A percentile compares a stretch with the other conserved stretches of the same genome.
phyloP scores from a whole-genome alignment of 2,113 vertebrate species.

The Indri indri region DNA sequence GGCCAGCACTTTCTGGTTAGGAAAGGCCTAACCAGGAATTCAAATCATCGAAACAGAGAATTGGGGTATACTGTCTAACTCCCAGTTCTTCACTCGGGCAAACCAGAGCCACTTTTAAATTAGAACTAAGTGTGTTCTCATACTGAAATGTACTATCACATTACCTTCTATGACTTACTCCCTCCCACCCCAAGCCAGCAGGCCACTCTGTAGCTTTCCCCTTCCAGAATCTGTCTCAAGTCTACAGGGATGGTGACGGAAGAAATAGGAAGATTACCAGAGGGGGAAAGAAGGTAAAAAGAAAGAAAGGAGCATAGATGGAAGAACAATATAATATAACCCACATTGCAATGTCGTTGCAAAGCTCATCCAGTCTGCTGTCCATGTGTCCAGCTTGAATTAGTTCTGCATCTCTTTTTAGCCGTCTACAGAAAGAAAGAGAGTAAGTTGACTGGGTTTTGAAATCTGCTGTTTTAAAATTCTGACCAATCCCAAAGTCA shows the following conservation, averaged over 20 bases:
- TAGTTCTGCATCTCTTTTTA: constrained; percentile 97
- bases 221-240: constrained; percentile 20
- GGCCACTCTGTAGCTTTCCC: not conserved
- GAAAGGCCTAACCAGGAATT: not conserved
- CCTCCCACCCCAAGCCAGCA: not conserved
- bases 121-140: constrained; percentile 34
- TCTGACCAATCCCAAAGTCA: not conserved
- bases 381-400: constrained; percentile 98
- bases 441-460: not conserved
- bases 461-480: constrained; percentile 9
- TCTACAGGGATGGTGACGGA: constrained; percentile 15
- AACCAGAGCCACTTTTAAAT: constrained; percentile 29
- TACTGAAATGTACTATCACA: not conserved
- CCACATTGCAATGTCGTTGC: constrained; percentile 94
- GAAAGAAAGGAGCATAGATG: not conserved
- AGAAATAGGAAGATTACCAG: constrained; percentile 19
- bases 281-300: not conserved
- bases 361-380: constrained; percentile 94
- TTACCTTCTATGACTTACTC: not conserved
- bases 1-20: not conserved
- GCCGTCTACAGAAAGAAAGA: constrained; percentile 87
- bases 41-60: constrained; percentile 2
- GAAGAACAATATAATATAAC: constrained; percentile 76
- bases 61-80: not conserved
- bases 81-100: not conserved